Evolutionary conservation across 2,797 vertebrate genomes (phyloP), one percentile per base, ranked within the genome.

Genomic region (Anomalospiza imberbis): DNA sequence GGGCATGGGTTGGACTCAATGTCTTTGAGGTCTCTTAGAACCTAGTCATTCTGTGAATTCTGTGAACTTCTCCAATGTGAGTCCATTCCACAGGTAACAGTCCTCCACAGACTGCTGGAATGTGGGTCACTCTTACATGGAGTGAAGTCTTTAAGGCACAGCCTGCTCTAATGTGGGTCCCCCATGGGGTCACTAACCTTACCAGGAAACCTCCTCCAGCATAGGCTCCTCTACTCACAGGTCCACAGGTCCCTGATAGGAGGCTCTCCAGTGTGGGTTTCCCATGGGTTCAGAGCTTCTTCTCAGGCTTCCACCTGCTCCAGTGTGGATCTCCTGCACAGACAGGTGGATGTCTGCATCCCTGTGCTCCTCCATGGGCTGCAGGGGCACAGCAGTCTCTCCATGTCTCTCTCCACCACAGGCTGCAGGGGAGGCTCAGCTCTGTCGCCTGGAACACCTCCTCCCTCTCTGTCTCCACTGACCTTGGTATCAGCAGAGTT

Each of bases 401-500:
- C 32, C 5, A 18, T 15, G 53, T 42, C 42, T 42, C 4, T 18
- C 15, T 67, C 28, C 22, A 38, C 32, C 38, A 32, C 4, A 0
- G 13, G 18, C 32, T 45, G 28, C 53, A 51, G 28, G 10, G 12
- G 12, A 76, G n/a, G 3, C 19, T 68, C n/a, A 6, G 7, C 11
- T 47, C 19, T 31, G 13, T 18, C 6, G 2, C 20, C 44, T 29
- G 47, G 18, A 45, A 0, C 10, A 24, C 4, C 15, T 45, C 18
- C 28, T 38, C 5, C 24, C 8, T 4, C 9, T 76, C 19, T 0
- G 0, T 29, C n/a, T 67, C n/a, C 16, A 9, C 4, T 29, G 45
- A 67, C 18, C 19, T 38, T 60, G 62, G 38, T 60, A n/a, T 19
- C 40, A 19, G 47, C 16, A 53, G 18, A 76, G 10, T 4, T 51